Evolutionary conservation across 2,888 invertebrate species (phyloP).

Genomic region (Xanthia togata): DNA sequence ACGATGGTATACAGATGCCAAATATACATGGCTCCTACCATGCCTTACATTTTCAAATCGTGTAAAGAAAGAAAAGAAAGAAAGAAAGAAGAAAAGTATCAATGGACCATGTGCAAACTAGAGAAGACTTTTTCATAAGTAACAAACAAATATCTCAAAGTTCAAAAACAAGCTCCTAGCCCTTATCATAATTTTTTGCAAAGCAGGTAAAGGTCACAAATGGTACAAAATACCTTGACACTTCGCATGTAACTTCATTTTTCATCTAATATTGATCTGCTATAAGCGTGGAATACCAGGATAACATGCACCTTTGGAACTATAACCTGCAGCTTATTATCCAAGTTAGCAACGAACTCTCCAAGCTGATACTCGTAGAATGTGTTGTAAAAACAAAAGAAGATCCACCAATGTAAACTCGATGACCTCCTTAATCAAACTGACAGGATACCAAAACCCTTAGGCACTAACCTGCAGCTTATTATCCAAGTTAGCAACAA

Average conservation of each 20-base stretch:
- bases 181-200: background rate
- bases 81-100: background rate
- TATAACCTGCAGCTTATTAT: constrained; percentile 92
- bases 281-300: background rate
- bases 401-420: too few species aligned
- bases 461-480: constrained; percentile 91
- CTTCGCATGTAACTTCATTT: background rate
- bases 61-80: background rate
- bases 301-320: background rate
- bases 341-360: constrained; percentile 92
- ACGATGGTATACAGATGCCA: background rate
- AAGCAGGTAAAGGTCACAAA: background rate
- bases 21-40: background rate
- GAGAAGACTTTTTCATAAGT: too few species aligned
- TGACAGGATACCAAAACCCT: too few species aligned
- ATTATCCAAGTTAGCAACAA: constrained; percentile 92
- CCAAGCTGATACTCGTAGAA: constrained; percentile 95
- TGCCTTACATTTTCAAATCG: background rate
- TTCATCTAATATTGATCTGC: background rate
- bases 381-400: too few species aligned
- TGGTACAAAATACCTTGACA: background rate
- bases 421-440: too few species aligned
- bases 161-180: background rate
- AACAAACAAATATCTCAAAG: background rate
- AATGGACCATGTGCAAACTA: background rate